Base-by-base conservation (phyloP, 2,113 vertebrate genomes). In the Bufo gargarizans region DNA sequence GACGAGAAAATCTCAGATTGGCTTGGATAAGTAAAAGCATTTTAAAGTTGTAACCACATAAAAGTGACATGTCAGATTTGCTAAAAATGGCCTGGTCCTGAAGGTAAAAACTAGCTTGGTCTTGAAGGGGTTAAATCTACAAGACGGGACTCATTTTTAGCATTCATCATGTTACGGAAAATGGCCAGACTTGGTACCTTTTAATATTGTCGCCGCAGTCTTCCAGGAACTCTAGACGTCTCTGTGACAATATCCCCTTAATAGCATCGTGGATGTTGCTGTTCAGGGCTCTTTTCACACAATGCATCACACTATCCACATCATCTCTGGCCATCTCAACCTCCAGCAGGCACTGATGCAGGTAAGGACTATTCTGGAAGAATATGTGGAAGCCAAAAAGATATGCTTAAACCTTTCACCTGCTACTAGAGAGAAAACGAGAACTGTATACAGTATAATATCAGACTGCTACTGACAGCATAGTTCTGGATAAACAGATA, bases 291-390 rank as follows among this genome's bases (percentile, higher is more conserved):
- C 94, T 92, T 14, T 94, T 95, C 79, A 97, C 94, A 82, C 96
- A 97, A 77, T 93, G 91, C 92, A 96, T 93, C 89, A 96, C 94
- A 1, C 93, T 94, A 6, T 92, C 91, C 3, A 92, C 90, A 61
- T 93, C 90, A 11, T 97, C 95, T 0, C 90, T 89, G 0, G 95
- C 94, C 8, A 95, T 93, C 90, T 97, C 96, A 91, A 96, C 92
- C 90, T 97, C 96, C 91, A 97, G 88, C 58, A 97, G 93, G 89
- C 95, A 96, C 90, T 96, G 72, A 77, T 97, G 94, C 16, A 97
- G 93, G 47, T 95, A 96, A 45, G 95, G 92, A 33, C 96, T 96
- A 61, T 95, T 93, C 96, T 97, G 89, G 16, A 74, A 74, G 69
- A 72, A 72, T 45, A 72, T 2, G 9, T 69, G 20, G 2, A 22